Percentiles rank a stretch among this genome's conserved stretches.
Evolutionary conservation across 2,888 invertebrate genomes (phyloP).

Genomic region (Rhamphomyia laevipes): DNA sequence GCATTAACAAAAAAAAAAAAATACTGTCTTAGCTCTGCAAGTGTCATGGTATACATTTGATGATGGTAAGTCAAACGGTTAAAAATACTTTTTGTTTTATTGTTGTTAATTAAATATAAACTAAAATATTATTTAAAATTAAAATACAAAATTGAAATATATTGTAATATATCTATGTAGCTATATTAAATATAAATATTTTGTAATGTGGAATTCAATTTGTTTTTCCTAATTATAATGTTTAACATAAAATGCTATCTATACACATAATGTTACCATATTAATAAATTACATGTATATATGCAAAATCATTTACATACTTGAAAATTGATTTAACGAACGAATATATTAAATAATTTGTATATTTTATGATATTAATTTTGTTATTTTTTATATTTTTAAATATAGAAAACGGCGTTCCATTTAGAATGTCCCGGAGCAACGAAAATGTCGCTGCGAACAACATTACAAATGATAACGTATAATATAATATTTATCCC

Average conservation of each 20-base stretch:
- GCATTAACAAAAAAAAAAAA: slow-evolving; percentile 23
- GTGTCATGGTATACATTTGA: slow-evolving; percentile 87
- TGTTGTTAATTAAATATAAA: not conserved
- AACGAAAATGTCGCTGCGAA: slow-evolving; percentile 59
- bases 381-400: not conserved
- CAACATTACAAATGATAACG: slow-evolving; percentile 57
- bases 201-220: not conserved
- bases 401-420: slow-evolving; percentile 42
- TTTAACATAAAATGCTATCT: not conserved
- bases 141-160: not conserved
- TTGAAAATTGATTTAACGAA: no score
- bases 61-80: slow-evolving; percentile 53
- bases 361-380: not conserved
- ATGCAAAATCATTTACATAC: no score
- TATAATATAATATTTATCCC: slow-evolving; percentile 72
- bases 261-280: not conserved
- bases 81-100: not conserved
- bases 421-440: slow-evolving; percentile 83
- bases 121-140: not conserved
- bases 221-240: no score
- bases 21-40: slow-evolving; percentile 60
- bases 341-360: not conserved
- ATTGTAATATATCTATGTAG: no score
- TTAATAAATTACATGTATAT: no score
- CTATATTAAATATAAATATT: not conserved